Conservation (phyloP, 2,888 invertebrate species). For the Drosophila fulvimacula region DNA sequence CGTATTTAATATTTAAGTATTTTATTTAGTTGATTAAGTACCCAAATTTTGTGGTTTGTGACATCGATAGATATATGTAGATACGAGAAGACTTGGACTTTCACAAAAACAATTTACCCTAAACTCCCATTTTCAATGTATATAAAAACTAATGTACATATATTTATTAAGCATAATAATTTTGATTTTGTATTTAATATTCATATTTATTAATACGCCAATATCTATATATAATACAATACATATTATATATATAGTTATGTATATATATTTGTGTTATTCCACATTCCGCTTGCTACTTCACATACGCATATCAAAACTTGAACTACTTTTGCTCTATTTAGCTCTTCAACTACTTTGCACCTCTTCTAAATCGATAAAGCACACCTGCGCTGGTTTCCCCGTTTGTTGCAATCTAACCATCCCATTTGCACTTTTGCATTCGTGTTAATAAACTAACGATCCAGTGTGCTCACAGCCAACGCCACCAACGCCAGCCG, state of each 20-base stretch:
- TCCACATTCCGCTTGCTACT: background rate
- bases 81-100: too few species aligned
- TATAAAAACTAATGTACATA: too few species aligned
- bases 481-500: slow-evolving; percentile 24
- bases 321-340: background rate
- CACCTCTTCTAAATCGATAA: background rate
- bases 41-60: too few species aligned
- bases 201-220: too few species aligned
- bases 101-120: too few species aligned
- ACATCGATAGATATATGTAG: too few species aligned
- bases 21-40: too few species aligned
- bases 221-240: too few species aligned
- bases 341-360: background rate
- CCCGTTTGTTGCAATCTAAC: background rate
- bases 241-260: too few species aligned
- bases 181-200: background rate
- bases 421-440: slow-evolving; percentile 5
- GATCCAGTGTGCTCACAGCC: slow-evolving; percentile 29
- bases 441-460: slow-evolving; percentile 48
- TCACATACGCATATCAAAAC: background rate
- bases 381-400: background rate
- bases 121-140: too few species aligned
- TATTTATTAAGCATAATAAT: too few species aligned
- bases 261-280: background rate
- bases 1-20: too few species aligned